A percentile compares a stretch with the other conserved stretches of the same genome.
Conservation (phyloP, 2,888 invertebrate genomes). For the Drosophila eohydei region DNA sequence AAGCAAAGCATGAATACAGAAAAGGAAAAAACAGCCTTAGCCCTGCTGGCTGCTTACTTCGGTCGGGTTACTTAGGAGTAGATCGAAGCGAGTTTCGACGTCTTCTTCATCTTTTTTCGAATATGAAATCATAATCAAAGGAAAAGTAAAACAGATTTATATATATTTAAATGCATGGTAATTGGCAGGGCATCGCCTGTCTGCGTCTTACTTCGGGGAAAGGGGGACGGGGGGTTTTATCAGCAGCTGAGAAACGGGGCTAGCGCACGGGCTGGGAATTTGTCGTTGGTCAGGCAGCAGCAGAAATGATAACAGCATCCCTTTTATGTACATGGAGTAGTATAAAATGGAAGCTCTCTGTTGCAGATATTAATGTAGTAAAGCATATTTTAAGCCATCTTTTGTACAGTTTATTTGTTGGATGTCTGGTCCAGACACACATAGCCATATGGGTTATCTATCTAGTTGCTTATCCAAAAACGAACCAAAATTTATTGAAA, state of each 20-base stretch:
- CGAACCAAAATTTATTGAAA: conserved; percentile 28
- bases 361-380: conserved; percentile 83
- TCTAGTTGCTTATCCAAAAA: conserved; percentile 33
- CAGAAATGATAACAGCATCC: conserved; percentile 73
- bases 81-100: conserved; percentile 33
- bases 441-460: conserved; percentile 34
- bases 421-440: conserved; percentile 34
- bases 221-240: neutral
- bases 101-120: neutral
- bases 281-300: conserved; percentile 56
- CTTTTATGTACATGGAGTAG: conserved; percentile 61
- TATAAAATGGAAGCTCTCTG: conserved; percentile 82
- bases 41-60: conserved; percentile 7
- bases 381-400: conserved; percentile 85
- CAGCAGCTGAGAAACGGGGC: neutral
- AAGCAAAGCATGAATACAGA: conserved; percentile 61
- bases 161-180: neutral
- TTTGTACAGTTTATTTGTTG: conserved; percentile 74
- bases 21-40: conserved; percentile 30
- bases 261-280: conserved; percentile 29
- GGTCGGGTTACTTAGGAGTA: conserved; percentile 15
- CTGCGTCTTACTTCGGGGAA: neutral
- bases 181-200: neutral
- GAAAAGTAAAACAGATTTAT: conserved; percentile 29
- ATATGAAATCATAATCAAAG: conserved; percentile 7